Evolutionary conservation across 2,797 vertebrate species (phyloP).

Genomic region (Poecilia picta): DNA sequence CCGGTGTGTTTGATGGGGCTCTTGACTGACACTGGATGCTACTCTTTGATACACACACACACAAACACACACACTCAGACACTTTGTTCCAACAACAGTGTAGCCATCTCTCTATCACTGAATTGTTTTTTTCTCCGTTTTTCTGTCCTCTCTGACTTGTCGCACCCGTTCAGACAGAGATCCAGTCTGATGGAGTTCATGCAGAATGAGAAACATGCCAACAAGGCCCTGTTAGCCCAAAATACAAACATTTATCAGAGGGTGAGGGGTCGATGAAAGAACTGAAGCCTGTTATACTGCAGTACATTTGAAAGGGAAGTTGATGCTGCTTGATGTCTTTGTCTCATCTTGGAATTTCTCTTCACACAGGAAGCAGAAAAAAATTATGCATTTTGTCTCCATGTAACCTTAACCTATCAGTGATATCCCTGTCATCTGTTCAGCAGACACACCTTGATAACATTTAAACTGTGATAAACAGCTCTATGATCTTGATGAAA

Average conservation of each 20-base stretch:
- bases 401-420: not conserved
- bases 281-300: not conserved
- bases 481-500: not conserved
- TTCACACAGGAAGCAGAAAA: not conserved
- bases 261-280: not conserved
- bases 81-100: constrained; percentile 64
- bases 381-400: not conserved
- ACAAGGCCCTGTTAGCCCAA: constrained; percentile 16
- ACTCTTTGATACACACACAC: constrained; percentile 60
- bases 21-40: constrained; percentile 54
- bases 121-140: not conserved
- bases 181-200: constrained; percentile 48
- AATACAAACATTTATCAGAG: constrained; percentile 12
- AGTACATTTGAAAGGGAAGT: not conserved
- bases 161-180: constrained; percentile 42
- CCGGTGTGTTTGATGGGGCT: constrained; percentile 71
- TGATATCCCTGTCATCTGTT: not conserved
- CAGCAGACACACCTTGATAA: not conserved
- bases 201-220: constrained; percentile 31
- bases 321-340: not conserved
- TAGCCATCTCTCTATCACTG: constrained; percentile 36
- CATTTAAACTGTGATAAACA: constrained; percentile 9
- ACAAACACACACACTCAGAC: constrained; percentile 31
- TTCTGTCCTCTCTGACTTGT: constrained; percentile 32
- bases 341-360: not conserved